Conservation (phyloP, 1,140 invertebrate species). For the Popillia japonica region DNA sequence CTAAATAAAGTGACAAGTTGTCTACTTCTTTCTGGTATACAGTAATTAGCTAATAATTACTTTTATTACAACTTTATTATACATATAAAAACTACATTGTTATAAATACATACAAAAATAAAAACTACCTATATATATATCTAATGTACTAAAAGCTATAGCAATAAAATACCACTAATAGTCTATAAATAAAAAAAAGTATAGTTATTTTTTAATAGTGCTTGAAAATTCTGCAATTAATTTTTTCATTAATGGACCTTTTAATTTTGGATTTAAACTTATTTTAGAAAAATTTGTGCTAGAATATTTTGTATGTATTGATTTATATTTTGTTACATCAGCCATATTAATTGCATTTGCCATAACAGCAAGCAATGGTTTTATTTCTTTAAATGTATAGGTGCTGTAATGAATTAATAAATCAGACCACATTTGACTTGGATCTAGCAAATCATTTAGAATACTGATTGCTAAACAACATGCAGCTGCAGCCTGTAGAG, state of each 20-base stretch:
- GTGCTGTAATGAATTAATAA: constrained; percentile 62
- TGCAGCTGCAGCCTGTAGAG: constrained; percentile 78
- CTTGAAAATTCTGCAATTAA: constrained; percentile 43
- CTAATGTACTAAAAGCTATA: neutral
- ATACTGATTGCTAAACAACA: constrained; percentile 71
- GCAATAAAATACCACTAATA: constrained; percentile 8
- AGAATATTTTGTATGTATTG: constrained; percentile 63
- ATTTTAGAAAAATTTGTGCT: constrained; percentile 62
- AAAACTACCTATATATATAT: neutral
- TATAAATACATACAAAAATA: neutral
- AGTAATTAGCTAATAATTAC: too few relatives aligned
- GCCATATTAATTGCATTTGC: constrained; percentile 60
- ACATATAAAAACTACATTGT: constrained; percentile 3
- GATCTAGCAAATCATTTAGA: constrained; percentile 56
- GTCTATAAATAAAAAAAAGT: constrained; percentile 26
- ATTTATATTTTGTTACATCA: constrained; percentile 61
- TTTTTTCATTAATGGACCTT: constrained; percentile 57
- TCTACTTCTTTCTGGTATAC: too few relatives aligned
- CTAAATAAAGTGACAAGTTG: too few relatives aligned
- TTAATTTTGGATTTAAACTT: constrained; percentile 63
- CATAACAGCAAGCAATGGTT: constrained; percentile 59
- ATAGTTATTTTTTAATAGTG: neutral
- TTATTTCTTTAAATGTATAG: constrained; percentile 61
- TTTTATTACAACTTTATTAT: constrained; percentile 12
- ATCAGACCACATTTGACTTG: constrained; percentile 60